Percentiles rank a stretch among this genome's conserved stretches.
Evolutionary conservation across 2,113 vertebrate species (phyloP).

Genomic region (Macrotis lagotis): DNA sequence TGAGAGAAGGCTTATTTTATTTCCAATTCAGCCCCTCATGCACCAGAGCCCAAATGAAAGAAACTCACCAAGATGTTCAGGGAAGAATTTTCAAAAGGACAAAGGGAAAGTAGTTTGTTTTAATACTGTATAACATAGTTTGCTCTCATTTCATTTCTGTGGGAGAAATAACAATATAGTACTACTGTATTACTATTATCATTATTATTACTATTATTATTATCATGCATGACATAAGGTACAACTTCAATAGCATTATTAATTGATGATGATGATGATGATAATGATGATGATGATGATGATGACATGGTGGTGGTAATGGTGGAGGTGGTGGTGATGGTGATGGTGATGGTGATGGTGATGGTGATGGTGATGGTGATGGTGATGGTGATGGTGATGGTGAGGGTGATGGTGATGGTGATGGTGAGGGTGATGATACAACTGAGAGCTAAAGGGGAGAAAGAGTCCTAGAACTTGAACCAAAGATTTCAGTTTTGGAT

Average conservation of each 20-base stretch:
- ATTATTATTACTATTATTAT: background rate
- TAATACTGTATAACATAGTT: background rate
- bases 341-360: too few species aligned
- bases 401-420: too few species aligned
- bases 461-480: background rate
- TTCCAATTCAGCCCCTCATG: background rate
- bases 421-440: background rate
- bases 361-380: background rate
- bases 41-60: background rate
- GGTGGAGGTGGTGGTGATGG: too few species aligned
- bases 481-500: background rate
- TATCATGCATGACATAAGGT: too few species aligned
- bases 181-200: background rate
- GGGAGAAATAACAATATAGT: background rate
- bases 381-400: too few species aligned
- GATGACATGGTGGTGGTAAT: too few species aligned
- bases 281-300: too few species aligned
- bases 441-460: background rate
- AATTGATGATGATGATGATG: background rate
- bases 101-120: fast-evolving
- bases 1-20: background rate
- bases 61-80: background rate
- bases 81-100: background rate
- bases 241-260: background rate
- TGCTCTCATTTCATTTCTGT: background rate